phyloP scores from a whole-genome alignment of 2,113 vertebrate genomes.

The Montifringilla adamsi region DNA sequence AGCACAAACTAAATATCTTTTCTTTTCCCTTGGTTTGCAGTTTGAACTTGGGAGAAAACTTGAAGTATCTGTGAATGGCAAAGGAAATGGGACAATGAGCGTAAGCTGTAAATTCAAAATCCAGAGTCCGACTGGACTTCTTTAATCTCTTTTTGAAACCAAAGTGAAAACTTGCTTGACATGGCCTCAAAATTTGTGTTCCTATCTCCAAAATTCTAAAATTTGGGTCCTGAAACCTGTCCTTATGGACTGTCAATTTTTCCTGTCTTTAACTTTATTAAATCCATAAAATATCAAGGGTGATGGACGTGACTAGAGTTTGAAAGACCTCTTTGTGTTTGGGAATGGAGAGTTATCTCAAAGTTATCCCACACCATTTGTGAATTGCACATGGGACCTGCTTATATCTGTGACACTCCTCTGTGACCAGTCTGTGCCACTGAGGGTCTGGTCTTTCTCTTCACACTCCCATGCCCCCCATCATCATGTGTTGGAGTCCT shows the following conservation, averaged over 20 bases:
- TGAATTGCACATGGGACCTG: neutral
- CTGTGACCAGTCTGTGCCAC: neutral
- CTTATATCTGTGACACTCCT: neutral
- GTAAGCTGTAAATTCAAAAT: constrained; percentile 47
- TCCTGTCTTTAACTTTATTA: neutral
- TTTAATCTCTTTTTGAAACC: neutral
- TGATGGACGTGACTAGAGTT: neutral
- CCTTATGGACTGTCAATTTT: neutral
- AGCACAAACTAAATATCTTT: neutral
- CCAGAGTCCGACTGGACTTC: neutral
- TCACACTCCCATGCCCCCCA: neutral
- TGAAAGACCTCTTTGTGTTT: neutral
- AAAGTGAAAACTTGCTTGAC: neutral
- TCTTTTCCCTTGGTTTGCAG: constrained; percentile 28
- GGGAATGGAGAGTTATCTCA: neutral
- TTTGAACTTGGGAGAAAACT: constrained; percentile 71
- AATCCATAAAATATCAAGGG: neutral
- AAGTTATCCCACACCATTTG: neutral
- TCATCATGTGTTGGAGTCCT: neutral
- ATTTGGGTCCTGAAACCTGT: fast-evolving
- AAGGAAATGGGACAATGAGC: constrained; percentile 76
- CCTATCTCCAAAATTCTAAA: neutral
- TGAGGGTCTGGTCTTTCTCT: neutral
- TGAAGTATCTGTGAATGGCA: constrained; percentile 51
- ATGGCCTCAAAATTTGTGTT: neutral